Evolutionary conservation across 2,797 vertebrate species (phyloP).

Genomic region (Arctocebus calabarensis): DNA sequence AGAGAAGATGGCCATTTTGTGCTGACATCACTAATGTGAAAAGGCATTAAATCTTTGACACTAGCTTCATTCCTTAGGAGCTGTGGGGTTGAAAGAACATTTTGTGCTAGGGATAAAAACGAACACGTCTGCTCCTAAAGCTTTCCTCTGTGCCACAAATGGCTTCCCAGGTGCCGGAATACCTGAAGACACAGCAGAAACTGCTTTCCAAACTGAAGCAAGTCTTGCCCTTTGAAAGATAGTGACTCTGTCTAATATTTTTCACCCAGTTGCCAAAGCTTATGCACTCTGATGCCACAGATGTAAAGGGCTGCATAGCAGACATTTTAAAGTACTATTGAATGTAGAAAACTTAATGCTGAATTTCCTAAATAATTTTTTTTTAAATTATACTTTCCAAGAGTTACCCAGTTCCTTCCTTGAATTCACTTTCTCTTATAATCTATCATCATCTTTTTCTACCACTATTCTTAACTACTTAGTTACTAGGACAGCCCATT

Average conservation of each 20-base stretch:
- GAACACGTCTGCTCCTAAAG: slow-evolving; percentile 70
- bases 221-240: neutral
- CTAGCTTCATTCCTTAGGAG: slow-evolving; percentile 87
- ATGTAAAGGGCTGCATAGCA: neutral
- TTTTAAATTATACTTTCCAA: neutral
- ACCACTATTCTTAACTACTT: neutral
- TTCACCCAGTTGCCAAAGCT: neutral
- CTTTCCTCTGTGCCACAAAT: slow-evolving; percentile 70
- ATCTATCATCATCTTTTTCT: neutral
- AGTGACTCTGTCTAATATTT: neutral
- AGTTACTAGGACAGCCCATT: neutral
- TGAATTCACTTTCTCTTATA: neutral
- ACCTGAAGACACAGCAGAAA: slow-evolving; percentile 65
- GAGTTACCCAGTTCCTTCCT: neutral
- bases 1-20: slow-evolving; percentile 98
- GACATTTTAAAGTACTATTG: neutral
- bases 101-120: slow-evolving; percentile 92
- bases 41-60: slow-evolving; percentile 97
- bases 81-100: slow-evolving; percentile 86
- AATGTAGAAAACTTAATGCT: neutral
- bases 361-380: neutral
- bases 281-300: neutral
- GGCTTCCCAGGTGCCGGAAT: slow-evolving; percentile 83
- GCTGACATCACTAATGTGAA: slow-evolving; percentile 99
- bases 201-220: slow-evolving; percentile 38